A percentile compares a stretch with the other conserved stretches of the same genome.
phyloP scores from a whole-genome alignment of 2,113 vertebrate genomes.

The Megaceryle maxima region DNA sequence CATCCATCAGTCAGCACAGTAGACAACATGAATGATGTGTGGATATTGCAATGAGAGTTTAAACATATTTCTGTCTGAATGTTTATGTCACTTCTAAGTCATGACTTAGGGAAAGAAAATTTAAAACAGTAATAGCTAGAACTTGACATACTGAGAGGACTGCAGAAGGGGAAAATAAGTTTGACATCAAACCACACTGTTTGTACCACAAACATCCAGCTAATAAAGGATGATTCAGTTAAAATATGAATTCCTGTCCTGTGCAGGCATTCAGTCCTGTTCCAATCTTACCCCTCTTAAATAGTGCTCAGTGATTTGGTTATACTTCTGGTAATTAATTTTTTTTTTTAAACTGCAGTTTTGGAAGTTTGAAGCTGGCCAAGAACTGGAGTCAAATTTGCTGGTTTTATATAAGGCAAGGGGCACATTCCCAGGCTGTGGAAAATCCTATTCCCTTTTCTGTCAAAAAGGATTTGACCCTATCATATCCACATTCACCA shows the following conservation, averaged over 20 bases:
- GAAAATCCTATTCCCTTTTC: neutral
- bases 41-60: neutral
- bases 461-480: neutral
- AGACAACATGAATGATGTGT: neutral
- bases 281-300: neutral
- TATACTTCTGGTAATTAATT: neutral
- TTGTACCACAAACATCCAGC: neutral
- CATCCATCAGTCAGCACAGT: neutral
- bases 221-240: slow-evolving; percentile 15
- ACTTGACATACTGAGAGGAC: neutral
- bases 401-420: neutral
- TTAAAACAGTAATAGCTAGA: neutral
- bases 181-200: neutral
- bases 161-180: neutral
- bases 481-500: neutral
- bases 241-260: neutral
- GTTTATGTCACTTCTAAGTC: neutral
- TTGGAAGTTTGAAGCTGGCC: neutral
- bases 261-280: neutral
- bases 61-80: neutral
- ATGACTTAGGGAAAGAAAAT: neutral
- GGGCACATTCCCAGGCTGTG: neutral
- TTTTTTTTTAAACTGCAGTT: neutral
- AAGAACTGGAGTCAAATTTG: neutral
- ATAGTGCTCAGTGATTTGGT: neutral